Percentiles rank a stretch among this genome's conserved stretches.
Conservation (phyloP, 1,140 invertebrate genomes). For the Holcopasites calliopsidis region DNA sequence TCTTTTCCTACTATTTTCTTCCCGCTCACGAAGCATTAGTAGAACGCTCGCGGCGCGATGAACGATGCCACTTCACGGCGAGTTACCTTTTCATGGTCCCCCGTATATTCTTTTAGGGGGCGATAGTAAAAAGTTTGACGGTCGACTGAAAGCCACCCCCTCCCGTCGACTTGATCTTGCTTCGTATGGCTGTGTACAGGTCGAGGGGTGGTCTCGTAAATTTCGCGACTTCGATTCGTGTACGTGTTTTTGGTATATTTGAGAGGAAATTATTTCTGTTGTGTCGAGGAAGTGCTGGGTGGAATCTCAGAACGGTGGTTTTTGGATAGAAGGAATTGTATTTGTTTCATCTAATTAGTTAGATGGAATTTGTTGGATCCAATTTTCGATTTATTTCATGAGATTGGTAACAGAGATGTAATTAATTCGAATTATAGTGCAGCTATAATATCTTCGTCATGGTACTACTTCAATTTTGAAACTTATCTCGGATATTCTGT, state of each 20-base stretch:
- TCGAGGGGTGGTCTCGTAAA: not conserved
- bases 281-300: no score
- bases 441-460: no score
- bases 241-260: not conserved
- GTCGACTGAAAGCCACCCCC: not conserved
- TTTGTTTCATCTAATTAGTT: no score
- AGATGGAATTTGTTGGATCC: no score
- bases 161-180: not conserved
- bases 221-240: not conserved
- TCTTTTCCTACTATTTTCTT: not conserved
- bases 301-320: no score
- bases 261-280: no score
- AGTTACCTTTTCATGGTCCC: constrained; percentile 11
- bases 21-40: constrained; percentile 3
- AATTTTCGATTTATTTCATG: no score
- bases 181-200: not conserved
- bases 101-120: constrained; percentile 22
- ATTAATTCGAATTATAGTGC: no score
- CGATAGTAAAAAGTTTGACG: constrained; percentile 34
- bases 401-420: no score
- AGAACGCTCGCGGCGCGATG: constrained; percentile 3
- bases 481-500: no score
- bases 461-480: no score
- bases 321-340: no score
- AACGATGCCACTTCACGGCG: constrained; percentile 11